A percentile compares a stretch with the other conserved stretches of the same genome.
Conservation (phyloP, 2,888 invertebrate genomes). For the Euplagia quadripunctaria region DNA sequence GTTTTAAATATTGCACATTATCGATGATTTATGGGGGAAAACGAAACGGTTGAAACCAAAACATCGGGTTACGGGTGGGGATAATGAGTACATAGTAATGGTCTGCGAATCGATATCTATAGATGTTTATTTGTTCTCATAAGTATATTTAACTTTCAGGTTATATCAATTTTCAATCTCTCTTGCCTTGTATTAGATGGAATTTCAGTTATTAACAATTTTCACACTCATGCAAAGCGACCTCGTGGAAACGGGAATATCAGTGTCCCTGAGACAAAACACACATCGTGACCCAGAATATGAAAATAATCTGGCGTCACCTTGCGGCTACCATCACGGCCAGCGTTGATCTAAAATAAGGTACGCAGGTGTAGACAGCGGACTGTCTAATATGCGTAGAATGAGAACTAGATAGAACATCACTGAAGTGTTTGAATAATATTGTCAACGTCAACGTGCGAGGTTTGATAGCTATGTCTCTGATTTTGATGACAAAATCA, state of each 20-base stretch:
- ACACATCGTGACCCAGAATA: constrained; percentile 81
- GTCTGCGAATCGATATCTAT: neutral
- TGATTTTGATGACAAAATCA: constrained; percentile 16
- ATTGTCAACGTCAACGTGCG: constrained; percentile 60
- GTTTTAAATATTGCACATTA: constrained; percentile 37
- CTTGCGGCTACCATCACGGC: constrained; percentile 78
- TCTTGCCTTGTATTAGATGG: constrained; percentile 32
- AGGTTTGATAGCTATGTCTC: constrained; percentile 58
- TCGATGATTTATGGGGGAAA: constrained; percentile 39
- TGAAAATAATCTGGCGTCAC: constrained; percentile 84
- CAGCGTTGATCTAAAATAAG: constrained; percentile 80
- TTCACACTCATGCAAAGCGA: constrained; percentile 55
- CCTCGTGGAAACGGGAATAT: constrained; percentile 65
- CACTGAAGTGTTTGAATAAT: constrained; percentile 49
- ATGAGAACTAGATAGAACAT: constrained; percentile 54
- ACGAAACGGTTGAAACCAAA: neutral
- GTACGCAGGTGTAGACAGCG: constrained; percentile 78
- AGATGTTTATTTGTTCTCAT: neutral
- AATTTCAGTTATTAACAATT: constrained; percentile 46
- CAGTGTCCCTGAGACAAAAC: constrained; percentile 82
- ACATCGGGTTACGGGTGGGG: constrained; percentile 14
- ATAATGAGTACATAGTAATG: neutral
- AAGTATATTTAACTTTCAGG: neutral
- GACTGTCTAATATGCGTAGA: constrained; percentile 67
- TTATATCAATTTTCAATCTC: constrained; percentile 7